These are phyloP conservation scores for Zosterops lateralis DNA, from an alignment of 2,113 vertebrate genomes.

Conservation along the genomic window DNA sequence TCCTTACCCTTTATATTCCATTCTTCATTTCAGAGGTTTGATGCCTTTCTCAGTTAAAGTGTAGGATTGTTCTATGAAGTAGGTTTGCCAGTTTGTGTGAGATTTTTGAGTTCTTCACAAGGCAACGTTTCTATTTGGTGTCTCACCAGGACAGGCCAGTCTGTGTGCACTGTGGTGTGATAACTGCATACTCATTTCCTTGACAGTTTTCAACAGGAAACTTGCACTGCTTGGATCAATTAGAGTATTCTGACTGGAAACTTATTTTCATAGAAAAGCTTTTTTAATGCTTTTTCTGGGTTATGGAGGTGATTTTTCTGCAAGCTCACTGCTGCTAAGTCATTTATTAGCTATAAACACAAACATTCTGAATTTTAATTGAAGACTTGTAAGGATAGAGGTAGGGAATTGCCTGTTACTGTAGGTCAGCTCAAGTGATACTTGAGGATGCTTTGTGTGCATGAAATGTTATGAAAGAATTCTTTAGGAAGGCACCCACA, in stretches of 20 bases:
- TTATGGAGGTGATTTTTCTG: not conserved
- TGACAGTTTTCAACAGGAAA: not conserved
- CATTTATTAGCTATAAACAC: not conserved
- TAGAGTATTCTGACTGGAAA: not conserved
- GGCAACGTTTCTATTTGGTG: not conserved
- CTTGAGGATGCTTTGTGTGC: not conserved
- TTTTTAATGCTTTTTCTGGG: not conserved
- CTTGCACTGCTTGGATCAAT: not conserved
- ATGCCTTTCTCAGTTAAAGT: not conserved
- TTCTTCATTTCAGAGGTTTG: not conserved
- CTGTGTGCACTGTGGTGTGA: not conserved
- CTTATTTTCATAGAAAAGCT: not conserved
- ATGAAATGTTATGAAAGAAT: not conserved
- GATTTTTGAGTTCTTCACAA: not conserved
- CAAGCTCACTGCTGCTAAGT: not conserved
- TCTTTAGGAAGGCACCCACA: not conserved
- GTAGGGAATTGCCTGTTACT: not conserved
- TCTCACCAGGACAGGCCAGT: not conserved
- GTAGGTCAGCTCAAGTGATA: not conserved
- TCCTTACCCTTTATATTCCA: not conserved
- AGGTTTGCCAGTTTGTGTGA: not conserved
- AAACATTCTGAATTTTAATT: not conserved
- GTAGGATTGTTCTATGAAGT: not conserved
- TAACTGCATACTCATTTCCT: accelerated
- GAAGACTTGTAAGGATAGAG: not conserved